A percentile compares a stretch with the other conserved stretches of the same genome.
These are phyloP conservation scores for Mustela lutreola DNA, from an alignment of 2,113 vertebrate genomes.

Conservation along the genomic window DNA sequence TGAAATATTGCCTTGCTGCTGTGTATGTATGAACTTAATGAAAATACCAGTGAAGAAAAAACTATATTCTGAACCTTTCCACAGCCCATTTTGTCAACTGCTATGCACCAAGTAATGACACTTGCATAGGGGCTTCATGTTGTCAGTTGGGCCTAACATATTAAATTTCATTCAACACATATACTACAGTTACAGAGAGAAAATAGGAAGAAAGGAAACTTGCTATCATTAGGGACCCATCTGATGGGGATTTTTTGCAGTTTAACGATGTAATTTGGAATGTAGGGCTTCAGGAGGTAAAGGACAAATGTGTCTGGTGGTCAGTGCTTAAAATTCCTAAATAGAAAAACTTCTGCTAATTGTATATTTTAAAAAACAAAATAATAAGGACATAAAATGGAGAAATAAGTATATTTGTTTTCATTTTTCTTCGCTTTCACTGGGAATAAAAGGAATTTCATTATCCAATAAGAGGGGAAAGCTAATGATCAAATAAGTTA, in stretches of 20 bases:
- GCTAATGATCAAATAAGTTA: background rate
- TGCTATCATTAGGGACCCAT: background rate
- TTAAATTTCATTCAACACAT: constrained; percentile 34
- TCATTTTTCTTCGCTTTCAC: background rate
- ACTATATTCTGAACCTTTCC: background rate
- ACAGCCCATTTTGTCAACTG: background rate
- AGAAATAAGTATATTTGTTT: background rate
- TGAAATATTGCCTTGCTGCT: background rate
- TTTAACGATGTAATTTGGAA: background rate
- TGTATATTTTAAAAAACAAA: background rate
- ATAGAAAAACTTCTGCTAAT: background rate
- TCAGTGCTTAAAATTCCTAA: background rate
- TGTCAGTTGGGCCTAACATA: background rate
- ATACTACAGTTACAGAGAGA: background rate
- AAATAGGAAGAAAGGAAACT: constrained; percentile 15
- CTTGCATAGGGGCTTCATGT: background rate
- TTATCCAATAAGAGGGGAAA: background rate
- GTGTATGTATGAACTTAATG: background rate
- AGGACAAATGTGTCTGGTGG: background rate
- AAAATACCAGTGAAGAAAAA: background rate
- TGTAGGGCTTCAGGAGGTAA: background rate
- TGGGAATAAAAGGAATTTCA: background rate
- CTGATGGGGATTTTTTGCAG: background rate
- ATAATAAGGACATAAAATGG: background rate
- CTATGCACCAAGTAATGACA: background rate